Base-by-base conservation (phyloP, 2,113 vertebrate genomes). In the Hydropotes inermis region DNA sequence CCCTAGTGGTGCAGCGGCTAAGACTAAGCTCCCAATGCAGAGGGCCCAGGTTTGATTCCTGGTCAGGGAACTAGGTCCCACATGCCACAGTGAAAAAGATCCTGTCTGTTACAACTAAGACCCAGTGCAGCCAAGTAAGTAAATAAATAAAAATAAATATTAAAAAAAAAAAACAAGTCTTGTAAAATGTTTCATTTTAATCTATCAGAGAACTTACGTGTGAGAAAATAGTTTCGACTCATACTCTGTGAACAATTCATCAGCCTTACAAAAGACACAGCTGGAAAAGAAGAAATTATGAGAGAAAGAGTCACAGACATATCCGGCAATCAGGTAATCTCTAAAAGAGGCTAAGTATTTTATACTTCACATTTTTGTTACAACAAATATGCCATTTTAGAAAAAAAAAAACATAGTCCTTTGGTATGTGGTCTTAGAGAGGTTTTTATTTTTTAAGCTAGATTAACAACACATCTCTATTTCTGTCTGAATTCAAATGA, bases 181-280 rank as follows among this genome's bases (percentile, higher is more conserved):
- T 45, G 3, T n/a, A 91, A 89, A 96, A 89, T 50, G n/a, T 95
- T 89, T 95, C 39, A 55, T 78, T 96, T 96, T 64, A 90, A 97
- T 81, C 36, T 84, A 97, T 81, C 28, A 92, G 83, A 95, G 89
- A 98, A 99, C 99, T 99, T 99, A 99, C 99, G 99, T 99, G 96
- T 99, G 99, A 96, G 99, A 99, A 98, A 99, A 99, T 17, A 99
- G 99, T 96, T 99, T 99, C 6, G 99, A 99, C 96, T 99, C 99
- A 5, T 99, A 99, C 90, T 99, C 99, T 54, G 99, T 99, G 98
- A 99, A 99, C 89, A 99, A 98, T 97, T 99, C 99, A 45, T 99
- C 99, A 57, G 99, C 99, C 98, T 99, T 99, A 98, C 99, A 99
- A 97, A 99, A 99, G 92, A 99, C 99, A 97, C 99, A 99, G 98